phyloP scores from a whole-genome alignment of 2,888 invertebrate genomes.

The Dexiosoma caninum region DNA sequence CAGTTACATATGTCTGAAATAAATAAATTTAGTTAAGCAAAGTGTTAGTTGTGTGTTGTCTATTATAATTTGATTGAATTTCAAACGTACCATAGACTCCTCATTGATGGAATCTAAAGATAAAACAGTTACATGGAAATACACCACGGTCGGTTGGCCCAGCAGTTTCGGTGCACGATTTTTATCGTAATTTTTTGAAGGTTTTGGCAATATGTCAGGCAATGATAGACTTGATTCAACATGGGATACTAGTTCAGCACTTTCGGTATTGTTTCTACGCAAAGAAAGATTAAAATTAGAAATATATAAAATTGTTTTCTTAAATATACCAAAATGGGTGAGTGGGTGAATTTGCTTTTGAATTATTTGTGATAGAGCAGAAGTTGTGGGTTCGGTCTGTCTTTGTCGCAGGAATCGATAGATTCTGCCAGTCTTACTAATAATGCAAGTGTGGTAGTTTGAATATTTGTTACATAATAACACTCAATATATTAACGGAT shows the following conservation, averaged over 20 bases:
- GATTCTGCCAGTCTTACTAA: too few species aligned
- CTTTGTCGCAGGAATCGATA: too few species aligned
- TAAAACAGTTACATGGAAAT: slow-evolving; percentile 93
- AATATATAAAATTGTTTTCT: too few species aligned
- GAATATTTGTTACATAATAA: too few species aligned
- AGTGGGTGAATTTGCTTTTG: too few species aligned
- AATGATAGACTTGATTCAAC: slow-evolving; percentile 85
- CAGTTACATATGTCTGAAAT: slow-evolving; percentile 91
- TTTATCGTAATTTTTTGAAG: slow-evolving; percentile 92
- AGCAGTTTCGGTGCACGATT: slow-evolving; percentile 91
- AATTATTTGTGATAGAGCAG: too few species aligned
- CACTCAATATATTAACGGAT: too few species aligned
- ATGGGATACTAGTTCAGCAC: slow-evolving; percentile 76
- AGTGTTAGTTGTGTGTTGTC: not conserved
- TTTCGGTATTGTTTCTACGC: slow-evolving; percentile 75
- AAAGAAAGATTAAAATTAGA: not conserved
- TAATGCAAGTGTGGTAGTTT: too few species aligned
- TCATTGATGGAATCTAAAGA: slow-evolving; percentile 97
- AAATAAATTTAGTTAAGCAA: not conserved
- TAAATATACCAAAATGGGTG: too few species aligned
- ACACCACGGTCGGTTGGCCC: slow-evolving; percentile 92
- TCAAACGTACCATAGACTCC: slow-evolving; percentile 86
- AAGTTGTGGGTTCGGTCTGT: too few species aligned
- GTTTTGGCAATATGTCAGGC: slow-evolving; percentile 90
- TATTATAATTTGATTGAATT: not conserved